Evolutionary conservation across 2,888 invertebrate species (phyloP), one percentile per base, ranked within the genome.

Genomic region (Auanema sp.): DNA sequence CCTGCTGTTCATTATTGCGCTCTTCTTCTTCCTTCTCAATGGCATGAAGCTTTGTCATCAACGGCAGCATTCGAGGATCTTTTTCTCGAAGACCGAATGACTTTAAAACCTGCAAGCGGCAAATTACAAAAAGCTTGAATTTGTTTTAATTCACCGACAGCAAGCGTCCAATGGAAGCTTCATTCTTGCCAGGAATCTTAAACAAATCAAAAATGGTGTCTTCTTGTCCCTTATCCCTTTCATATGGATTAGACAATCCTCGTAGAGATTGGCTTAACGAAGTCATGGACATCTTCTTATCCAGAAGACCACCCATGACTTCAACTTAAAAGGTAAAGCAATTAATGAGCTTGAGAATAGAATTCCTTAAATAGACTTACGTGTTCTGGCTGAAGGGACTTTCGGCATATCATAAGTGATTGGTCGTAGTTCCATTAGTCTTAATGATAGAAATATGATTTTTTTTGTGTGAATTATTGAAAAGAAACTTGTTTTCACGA

Each of bases 51-150:
- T 47, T 64, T 47, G 25, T 68, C 66, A 72, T 73, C 70, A 68
- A 73, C 43, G 61, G 52, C 21, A 60, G 60, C 33, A 77, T 62
- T 40, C 76, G 54, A 5, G 76, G 75, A 60, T 77, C 76, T 24
- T 66, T 65, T 21, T 78, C 76, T 51, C 76, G 77, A 23, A 82
- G 70, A n/a, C 82, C 82, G 52, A 77, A 83, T 23, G 72, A 76
- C 57, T 78, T 74, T 42, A 82, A 64, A 11, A 77, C 69, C 71
- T 71, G 52, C 16, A 44, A 25, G 40, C 8, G 16, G 16, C 8
- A 52, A 25, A 41, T 40, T 47, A 40, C 23, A 2, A 21, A 59
- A 58, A 18, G 33, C 1, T 12, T 25, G 18, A 43, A 40, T 3
- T 44, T 2, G 21, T 24, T 65, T 64, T 2, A 55, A 42, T 58